A percentile compares a stretch with the other conserved stretches of the same genome.
Evolutionary conservation across 2,797 vertebrate genomes (phyloP).

Genomic region (Amphiprion clarkii): DNA sequence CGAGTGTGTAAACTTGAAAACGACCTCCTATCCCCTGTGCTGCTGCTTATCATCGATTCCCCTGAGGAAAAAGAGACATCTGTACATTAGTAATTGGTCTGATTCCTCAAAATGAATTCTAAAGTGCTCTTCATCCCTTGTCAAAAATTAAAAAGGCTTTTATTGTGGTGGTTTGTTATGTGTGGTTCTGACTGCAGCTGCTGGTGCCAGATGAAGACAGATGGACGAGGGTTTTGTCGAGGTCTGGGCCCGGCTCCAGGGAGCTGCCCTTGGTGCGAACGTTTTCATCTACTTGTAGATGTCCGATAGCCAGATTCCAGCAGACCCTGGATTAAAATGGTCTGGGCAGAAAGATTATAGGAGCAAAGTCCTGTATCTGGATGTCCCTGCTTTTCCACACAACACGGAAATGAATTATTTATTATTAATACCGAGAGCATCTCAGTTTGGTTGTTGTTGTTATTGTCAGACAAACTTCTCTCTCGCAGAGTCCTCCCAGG

Average conservation of each 20-base stretch:
- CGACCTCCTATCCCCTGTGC: background rate
- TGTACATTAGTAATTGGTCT: too few species aligned
- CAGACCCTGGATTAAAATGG: slow-evolving; percentile 71
- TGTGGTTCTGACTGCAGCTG: slow-evolving; percentile 20
- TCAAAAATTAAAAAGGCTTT: slow-evolving; percentile 42
- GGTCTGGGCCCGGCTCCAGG: slow-evolving; percentile 67
- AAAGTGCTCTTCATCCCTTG: slow-evolving; percentile 3
- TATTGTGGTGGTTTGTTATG: slow-evolving; percentile 15
- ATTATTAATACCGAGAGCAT: slow-evolving; percentile 54
- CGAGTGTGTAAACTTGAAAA: background rate
- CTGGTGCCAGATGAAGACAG: slow-evolving; percentile 68
- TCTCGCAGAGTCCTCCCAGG: background rate
- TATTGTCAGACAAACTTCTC: background rate
- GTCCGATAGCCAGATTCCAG: slow-evolving; percentile 68
- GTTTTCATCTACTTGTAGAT: slow-evolving; percentile 69
- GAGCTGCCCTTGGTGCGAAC: slow-evolving; percentile 54
- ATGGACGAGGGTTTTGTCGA: slow-evolving; percentile 65
- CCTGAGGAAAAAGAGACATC: too few species aligned
- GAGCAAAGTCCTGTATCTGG: slow-evolving; percentile 56
- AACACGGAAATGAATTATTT: slow-evolving; percentile 54
- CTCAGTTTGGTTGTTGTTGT: slow-evolving; percentile 25
- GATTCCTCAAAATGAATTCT: background rate
- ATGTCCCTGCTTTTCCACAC: slow-evolving; percentile 39
- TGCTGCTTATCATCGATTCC: too few species aligned
- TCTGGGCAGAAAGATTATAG: slow-evolving; percentile 64